Evolutionary conservation across 2,888 invertebrate genomes (phyloP).

Genomic region (Trilocha varians): DNA sequence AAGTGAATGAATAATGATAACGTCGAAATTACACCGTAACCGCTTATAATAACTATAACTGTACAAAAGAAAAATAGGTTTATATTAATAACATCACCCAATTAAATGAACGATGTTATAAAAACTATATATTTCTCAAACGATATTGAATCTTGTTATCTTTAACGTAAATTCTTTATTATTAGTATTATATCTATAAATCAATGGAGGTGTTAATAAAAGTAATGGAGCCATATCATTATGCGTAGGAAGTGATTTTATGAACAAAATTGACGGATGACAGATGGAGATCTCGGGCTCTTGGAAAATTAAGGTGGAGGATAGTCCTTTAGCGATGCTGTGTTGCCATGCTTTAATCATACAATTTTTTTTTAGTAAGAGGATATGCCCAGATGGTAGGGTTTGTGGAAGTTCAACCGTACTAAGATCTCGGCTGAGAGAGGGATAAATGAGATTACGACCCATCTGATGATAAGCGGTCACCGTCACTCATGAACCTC

Average conservation of each 20-base stretch:
- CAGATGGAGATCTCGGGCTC: slow-evolving; percentile 1
- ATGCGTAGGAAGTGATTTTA: slow-evolving; percentile 13
- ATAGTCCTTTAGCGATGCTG: too few species aligned
- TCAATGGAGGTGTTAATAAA: slow-evolving; percentile 4
- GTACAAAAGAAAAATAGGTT: background rate
- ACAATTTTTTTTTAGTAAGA: too few species aligned
- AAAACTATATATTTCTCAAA: background rate
- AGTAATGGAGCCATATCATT: slow-evolving; percentile 7
- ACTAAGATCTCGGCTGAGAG: too few species aligned
- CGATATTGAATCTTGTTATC: background rate
- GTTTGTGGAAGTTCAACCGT: too few species aligned
- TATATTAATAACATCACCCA: background rate
- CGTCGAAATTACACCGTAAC: background rate
- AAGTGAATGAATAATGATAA: background rate
- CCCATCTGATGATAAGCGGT: too few species aligned
- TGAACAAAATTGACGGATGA: slow-evolving; percentile 17
- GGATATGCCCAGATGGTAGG: too few species aligned
- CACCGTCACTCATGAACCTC: too few species aligned
- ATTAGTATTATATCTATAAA: slow-evolving; percentile 1
- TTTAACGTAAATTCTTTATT: background rate
- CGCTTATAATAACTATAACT: background rate
- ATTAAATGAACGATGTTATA: background rate
- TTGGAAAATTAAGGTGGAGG: too few species aligned
- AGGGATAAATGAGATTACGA: too few species aligned
- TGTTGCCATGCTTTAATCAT: slow-evolving; percentile 2